Evolutionary conservation across 2,113 vertebrate species (phyloP), one percentile per base, ranked within the genome.

Genomic region (Lampris incognitus): DNA sequence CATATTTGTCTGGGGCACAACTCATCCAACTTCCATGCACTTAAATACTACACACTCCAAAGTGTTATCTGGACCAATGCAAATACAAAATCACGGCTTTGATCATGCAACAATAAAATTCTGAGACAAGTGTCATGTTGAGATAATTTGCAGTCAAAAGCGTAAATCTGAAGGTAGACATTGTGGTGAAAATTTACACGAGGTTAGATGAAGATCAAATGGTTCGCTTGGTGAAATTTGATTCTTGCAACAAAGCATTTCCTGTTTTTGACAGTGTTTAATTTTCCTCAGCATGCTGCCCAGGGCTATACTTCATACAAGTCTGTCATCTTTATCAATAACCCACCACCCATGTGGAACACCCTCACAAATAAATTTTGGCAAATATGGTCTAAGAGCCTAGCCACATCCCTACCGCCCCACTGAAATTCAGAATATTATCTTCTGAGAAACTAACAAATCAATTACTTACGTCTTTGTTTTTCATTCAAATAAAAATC

Each of bases 391-490:
- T 54, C n/a, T n/a, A 54, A 54, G n/a, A 54, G 51, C 51, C 10
- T 54, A 13, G n/a, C 10, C 10, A 54, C 51, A 24, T 5, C 51
- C 1, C 55, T 13, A 46, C 24, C 24, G 24, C 24, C 24, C 24
- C 24, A 24, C 24, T 24, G 24, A 24, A 24, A 0, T 24, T 59
- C n/a, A 58, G n/a, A 63, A 3, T 73, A 13, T 49, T 3, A 76
- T 64, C n/a, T 39, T 3, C 38, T 10, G 37, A 60, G 24, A 60
- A 40, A 39, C 4, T 62, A 49, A 70, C 37, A 60, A 40, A 40
- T 57, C 39, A 71, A 41, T 65, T 66, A 91, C 90, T 94, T 89
- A 90, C 91, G 52, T 54, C 78, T 79, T 78, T 24, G 24, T 0
- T 72, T 89, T 78, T 57, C 74, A 68, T 66, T 49, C 76, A 88